Evolutionary conservation across 2,113 vertebrate genomes (phyloP), one percentile per base, ranked within the genome.

Genomic region (Oostethus manadensis): DNA sequence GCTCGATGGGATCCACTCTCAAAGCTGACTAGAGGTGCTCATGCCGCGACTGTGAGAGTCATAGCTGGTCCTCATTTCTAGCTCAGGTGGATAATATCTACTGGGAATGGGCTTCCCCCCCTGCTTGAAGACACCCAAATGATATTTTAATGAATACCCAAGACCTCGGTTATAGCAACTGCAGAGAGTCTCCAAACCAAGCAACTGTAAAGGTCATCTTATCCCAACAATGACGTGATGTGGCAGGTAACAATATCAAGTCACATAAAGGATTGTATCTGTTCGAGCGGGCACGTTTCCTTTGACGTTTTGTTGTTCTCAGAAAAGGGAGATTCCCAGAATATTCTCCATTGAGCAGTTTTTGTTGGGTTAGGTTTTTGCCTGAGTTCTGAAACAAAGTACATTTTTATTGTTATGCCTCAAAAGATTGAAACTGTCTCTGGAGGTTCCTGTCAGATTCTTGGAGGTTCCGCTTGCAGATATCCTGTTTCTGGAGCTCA

Each of bases 11-110:
- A 81, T 62, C 64, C 59, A 35, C 53, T 50, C 33, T 51, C 44
- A 56, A 23, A 3, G 49, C 51, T 60, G 60, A 62, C 51, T 62
- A 62, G 59, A 56, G 68, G 57, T 56, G 57, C 59, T 56, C 57
- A 61, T 51, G 68, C 73, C 76, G 71, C 60, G 70, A 72, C 49
- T 64, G 49, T 13, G 47, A 65, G 45, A 38, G 54, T 57, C 71
- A 62, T 60, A 62, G 64, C 18, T 10, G 64, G 18, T 14, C 23
- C 43, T 49, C 56, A 56, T 76, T 74, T 76, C 63, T 51, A 64
- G 21, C 53, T 71, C 17, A 20, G 58, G 26, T 55, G 69, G 68
- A 75, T 71, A 64, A 40, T 35, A 82, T 77, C 58, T 56, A 35
- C 56, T 53, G 43, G 23, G 56, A 70, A 46, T 20, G 26, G 44